Conservation (phyloP, 2,888 invertebrate species). For the Pecten maximus region DNA sequence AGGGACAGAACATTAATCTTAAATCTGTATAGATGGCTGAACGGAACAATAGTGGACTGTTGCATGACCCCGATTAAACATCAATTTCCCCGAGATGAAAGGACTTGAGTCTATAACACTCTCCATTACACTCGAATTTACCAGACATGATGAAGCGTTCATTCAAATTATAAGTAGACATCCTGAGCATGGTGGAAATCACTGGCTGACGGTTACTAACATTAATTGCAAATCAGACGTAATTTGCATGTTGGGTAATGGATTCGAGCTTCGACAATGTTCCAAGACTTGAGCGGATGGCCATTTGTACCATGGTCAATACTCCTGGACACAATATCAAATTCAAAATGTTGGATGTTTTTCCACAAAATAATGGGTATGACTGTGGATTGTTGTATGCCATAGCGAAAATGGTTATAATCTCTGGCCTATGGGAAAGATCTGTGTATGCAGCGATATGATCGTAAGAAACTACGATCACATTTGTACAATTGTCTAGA, state of each 20-base stretch:
- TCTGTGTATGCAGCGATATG: background rate
- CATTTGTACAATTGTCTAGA: conserved; percentile 19
- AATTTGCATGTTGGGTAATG: too few species aligned
- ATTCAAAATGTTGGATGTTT: too few species aligned
- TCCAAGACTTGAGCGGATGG: too few species aligned
- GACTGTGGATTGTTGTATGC: conserved; percentile 37
- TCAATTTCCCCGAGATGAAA: conserved; percentile 39
- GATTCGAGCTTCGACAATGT: too few species aligned
- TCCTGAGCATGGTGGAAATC: conserved; percentile 1
- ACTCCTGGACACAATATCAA: too few species aligned
- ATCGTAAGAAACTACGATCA: background rate
- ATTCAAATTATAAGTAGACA: conserved; percentile 38
- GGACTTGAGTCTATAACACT: too few species aligned
- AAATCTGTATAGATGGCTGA: conserved; percentile 38
- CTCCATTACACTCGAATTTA: conserved; percentile 40
- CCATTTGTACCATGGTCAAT: too few species aligned
- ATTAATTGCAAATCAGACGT: too few species aligned
- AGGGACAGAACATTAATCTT: background rate
- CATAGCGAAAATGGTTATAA: conserved; percentile 35
- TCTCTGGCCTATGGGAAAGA: conserved; percentile 20
- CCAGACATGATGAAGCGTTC: conserved; percentile 27
- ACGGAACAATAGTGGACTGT: conserved; percentile 39
- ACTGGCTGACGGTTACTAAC: too few species aligned
- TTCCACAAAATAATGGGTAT: too few species aligned
- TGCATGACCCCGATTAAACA: conserved; percentile 10